Conservation (phyloP, 23 tunicate species). For the Ascidia mentula region DNA sequence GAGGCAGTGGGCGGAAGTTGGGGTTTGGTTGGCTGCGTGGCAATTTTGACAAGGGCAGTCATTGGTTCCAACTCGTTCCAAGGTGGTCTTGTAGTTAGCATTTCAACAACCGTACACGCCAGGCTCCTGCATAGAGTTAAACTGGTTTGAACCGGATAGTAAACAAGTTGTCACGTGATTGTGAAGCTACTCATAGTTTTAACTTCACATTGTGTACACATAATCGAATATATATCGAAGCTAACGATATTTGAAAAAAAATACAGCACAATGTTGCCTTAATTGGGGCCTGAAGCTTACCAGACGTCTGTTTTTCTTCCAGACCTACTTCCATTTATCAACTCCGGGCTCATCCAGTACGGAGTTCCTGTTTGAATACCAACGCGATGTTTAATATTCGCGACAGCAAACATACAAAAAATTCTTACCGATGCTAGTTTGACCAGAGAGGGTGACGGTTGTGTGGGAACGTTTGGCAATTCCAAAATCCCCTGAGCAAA, state of each 20-base stretch:
- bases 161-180: neutral
- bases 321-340: conserved; percentile 85
- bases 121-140: no score
- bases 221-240: no score
- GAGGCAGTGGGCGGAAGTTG: conserved; percentile 77
- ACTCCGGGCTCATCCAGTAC: conserved; percentile 98
- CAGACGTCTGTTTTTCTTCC: conserved; percentile 92
- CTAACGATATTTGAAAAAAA: neutral
- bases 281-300: no score
- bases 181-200: neutral
- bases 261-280: no score
- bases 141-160: neutral
- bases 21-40: conserved; percentile 83
- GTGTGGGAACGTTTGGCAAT: conserved; percentile 91
- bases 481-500: conserved; percentile 81
- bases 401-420: neutral
- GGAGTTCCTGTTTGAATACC: conserved; percentile 77
- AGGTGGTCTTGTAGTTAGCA: conserved; percentile 92
- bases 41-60: conserved; percentile 94
- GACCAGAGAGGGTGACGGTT: conserved; percentile 76
- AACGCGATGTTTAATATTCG: neutral
- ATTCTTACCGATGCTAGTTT: conserved; percentile 93
- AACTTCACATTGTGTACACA: no score
- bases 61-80: conserved; percentile 95
- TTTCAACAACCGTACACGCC: conserved; percentile 93